These are phyloP conservation scores for Decapterus maruadsi DNA, from an alignment of 2,797 vertebrate species.

Conservation along the genomic window DNA sequence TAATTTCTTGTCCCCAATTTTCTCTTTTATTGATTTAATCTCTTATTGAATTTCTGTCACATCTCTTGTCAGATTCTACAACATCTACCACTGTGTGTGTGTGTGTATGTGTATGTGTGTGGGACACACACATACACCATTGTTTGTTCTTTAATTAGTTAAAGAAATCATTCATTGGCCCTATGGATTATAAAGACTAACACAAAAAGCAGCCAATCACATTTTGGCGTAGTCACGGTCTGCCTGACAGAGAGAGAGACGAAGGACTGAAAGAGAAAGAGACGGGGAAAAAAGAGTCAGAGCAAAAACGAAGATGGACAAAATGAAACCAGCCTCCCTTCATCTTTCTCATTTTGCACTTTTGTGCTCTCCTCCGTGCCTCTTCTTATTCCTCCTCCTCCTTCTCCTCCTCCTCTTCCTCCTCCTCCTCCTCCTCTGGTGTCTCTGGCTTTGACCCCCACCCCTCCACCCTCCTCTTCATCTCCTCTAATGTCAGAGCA, in stretches of 20 bases:
- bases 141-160: constrained; percentile 57
- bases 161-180: constrained; percentile 41
- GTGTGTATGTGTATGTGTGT: too few species aligned
- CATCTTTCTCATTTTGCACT: not conserved
- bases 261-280: constrained; percentile 18
- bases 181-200: constrained; percentile 59
- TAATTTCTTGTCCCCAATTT: constrained; percentile 1
- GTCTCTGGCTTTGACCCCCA: constrained; percentile 3
- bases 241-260: constrained; percentile 32
- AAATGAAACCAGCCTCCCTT: not conserved
- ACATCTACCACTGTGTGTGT: not conserved
- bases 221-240: constrained; percentile 47
- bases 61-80: constrained; percentile 19
- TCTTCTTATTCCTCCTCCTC: constrained; percentile 19
- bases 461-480: constrained; percentile 24
- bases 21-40: constrained; percentile 12
- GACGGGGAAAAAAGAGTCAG: not conserved
- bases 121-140: constrained; percentile 1
- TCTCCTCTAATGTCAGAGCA: constrained; percentile 65
- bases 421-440: too few species aligned
- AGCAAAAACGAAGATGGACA: constrained; percentile 35
- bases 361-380: constrained; percentile 21
- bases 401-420: constrained; percentile 17
- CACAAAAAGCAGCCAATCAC: constrained; percentile 43
- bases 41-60: not conserved